Percentiles rank a stretch among this genome's conserved stretches.
phyloP scores from a whole-genome alignment of 2,888 invertebrate genomes.

The Neoitamus cyanurus region DNA sequence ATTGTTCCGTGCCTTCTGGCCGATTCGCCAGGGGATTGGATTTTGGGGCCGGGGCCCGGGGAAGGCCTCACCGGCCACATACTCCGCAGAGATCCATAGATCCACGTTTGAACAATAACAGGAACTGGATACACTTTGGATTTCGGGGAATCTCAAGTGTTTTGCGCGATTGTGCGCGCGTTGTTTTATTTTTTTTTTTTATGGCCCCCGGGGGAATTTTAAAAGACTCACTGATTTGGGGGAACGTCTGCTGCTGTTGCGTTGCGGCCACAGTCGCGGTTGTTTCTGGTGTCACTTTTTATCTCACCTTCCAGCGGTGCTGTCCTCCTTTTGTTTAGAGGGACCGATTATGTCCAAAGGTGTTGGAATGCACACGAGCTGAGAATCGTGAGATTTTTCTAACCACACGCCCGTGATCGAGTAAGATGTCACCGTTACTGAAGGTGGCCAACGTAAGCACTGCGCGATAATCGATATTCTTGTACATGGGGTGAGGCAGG shows the following conservation, averaged over 20 bases:
- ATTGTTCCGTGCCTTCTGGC: slow-evolving; percentile 53
- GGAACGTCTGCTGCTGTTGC: slow-evolving; percentile 7
- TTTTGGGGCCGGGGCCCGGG: neutral
- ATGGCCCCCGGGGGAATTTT: slow-evolving; percentile 31
- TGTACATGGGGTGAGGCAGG: neutral
- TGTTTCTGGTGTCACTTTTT: slow-evolving; percentile 19
- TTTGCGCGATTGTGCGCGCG: neutral
- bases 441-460: neutral
- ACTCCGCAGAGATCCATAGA: slow-evolving; percentile 32
- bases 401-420: slow-evolving; percentile 39
- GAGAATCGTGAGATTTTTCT: slow-evolving; percentile 20
- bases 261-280: neutral
- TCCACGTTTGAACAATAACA: slow-evolving; percentile 45
- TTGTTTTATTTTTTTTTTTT: neutral
- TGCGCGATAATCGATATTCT: neutral
- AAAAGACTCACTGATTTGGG: slow-evolving; percentile 33
- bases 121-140: slow-evolving; percentile 31
- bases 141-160: slow-evolving; percentile 42
- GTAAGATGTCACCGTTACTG: slow-evolving; percentile 31
- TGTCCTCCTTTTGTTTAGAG: neutral
- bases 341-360: slow-evolving; percentile 9
- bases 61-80: neutral
- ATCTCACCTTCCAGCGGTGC: slow-evolving; percentile 20
- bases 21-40: slow-evolving; percentile 1
- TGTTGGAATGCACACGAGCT: slow-evolving; percentile 43